Percentiles rank a stretch among this genome's conserved stretches.
These are phyloP conservation scores for Thera obeliscata DNA, from an alignment of 2,888 invertebrate species.

Conservation along the genomic window DNA sequence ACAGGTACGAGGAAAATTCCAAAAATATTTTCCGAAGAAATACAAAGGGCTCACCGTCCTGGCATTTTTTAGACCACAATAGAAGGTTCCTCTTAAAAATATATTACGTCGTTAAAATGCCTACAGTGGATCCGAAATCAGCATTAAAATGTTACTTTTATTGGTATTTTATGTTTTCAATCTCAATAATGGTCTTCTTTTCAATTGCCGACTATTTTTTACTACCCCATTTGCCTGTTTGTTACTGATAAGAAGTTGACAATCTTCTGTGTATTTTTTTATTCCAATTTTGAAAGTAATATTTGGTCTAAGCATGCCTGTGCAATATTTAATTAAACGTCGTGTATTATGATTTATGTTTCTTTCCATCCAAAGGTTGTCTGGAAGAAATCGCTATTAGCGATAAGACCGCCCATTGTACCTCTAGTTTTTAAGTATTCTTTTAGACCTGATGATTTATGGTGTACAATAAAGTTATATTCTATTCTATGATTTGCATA, in stretches of 20 bases:
- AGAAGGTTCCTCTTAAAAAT: conserved; percentile 46
- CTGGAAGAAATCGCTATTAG: too few species aligned
- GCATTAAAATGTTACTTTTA: conserved; percentile 36
- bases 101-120: conserved; percentile 48
- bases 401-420: too few species aligned
- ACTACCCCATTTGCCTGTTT: conserved; percentile 16
- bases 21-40: conserved; percentile 49
- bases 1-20: conserved; percentile 47
- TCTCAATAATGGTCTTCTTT: conserved; percentile 30
- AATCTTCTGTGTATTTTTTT: not conserved
- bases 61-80: conserved; percentile 52
- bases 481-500: too few species aligned
- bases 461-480: too few species aligned
- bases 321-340: too few species aligned
- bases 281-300: too few species aligned
- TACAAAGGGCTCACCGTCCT: conserved; percentile 49
- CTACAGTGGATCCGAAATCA: conserved; percentile 34
- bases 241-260: conserved; percentile 7
- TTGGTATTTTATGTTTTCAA: conserved; percentile 34
- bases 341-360: too few species aligned
- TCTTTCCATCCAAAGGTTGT: too few species aligned
- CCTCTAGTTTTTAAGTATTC: too few species aligned
- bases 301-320: too few species aligned
- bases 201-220: conserved; percentile 20
- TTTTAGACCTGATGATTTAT: too few species aligned